Evolutionary conservation across 2,113 vertebrate species (phyloP).

Genomic region (Mobula birostris): DNA sequence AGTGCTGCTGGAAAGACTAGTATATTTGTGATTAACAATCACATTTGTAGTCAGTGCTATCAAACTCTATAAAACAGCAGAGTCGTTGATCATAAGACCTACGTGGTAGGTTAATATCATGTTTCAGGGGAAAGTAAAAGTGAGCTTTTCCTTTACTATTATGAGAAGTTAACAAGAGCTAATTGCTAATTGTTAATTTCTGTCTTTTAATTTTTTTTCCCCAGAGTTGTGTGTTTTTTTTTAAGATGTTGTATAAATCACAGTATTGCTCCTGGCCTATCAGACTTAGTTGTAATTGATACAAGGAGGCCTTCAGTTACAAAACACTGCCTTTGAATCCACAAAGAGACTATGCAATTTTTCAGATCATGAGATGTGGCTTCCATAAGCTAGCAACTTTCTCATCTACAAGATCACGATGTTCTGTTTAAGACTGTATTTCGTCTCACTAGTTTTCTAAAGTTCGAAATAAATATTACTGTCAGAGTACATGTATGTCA

Average conservation of each 20-base stretch:
- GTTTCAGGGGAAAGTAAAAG: background rate
- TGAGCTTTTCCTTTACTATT: background rate
- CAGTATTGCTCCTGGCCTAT: background rate
- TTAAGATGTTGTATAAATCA: background rate
- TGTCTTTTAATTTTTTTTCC: background rate
- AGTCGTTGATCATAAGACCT: background rate
- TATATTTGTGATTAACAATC: background rate
- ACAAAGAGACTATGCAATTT: background rate
- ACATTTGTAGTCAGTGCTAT: background rate
- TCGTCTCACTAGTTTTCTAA: background rate
- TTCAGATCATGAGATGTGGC: slow-evolving; percentile 5
- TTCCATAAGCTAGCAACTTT: slow-evolving; percentile 20
- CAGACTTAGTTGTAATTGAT: background rate
- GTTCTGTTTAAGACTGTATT: background rate
- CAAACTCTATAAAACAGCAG: background rate
- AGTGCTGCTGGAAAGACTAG: background rate
- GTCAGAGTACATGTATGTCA: too few relatives aligned
- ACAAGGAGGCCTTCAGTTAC: background rate
- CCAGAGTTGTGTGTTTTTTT: background rate
- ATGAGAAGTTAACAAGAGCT: background rate
- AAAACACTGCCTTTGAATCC: background rate
- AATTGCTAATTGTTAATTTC: background rate
- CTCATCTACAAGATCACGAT: slow-evolving; percentile 6
- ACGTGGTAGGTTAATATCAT: background rate
- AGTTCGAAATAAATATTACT: too few relatives aligned